phyloP scores from a whole-genome alignment of 2,113 vertebrate species.

The Vireo altiloquus region DNA sequence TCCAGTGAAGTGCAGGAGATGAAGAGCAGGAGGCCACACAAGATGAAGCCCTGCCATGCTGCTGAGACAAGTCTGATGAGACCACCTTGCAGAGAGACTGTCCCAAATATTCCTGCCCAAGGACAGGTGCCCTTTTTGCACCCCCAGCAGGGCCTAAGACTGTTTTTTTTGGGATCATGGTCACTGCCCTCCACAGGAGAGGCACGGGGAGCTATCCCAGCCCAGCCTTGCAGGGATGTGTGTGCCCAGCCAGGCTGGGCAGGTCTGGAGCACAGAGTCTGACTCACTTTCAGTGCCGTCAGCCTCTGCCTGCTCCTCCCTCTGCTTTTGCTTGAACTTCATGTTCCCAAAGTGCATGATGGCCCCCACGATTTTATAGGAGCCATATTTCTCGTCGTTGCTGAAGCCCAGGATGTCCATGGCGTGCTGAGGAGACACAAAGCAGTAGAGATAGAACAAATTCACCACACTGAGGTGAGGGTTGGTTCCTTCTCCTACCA shows the following conservation, averaged over 20 bases:
- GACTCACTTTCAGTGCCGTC: constrained; percentile 91
- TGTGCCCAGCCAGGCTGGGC: neutral
- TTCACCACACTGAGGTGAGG: neutral
- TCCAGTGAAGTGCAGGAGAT: neutral
- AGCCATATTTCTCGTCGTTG: constrained; percentile 86
- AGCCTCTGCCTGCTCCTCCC: constrained; percentile 92
- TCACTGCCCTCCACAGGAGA: neutral
- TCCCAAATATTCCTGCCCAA: neutral
- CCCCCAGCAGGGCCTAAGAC: neutral
- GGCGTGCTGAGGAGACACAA: constrained; percentile 76
- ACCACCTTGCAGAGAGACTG: neutral
- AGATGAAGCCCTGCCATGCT: neutral
- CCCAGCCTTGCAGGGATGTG: neutral
- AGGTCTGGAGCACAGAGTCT: neutral
- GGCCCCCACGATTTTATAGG: constrained; percentile 91
- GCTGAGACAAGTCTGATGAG: neutral
- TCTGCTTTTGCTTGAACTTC: constrained; percentile 95
- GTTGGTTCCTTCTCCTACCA: rapidly evolving
- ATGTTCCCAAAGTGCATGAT: constrained; percentile 98
- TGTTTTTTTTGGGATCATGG: neutral
- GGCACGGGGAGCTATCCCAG: neutral
- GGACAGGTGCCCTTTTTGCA: neutral
- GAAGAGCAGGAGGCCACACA: neutral
- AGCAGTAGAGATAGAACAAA: neutral
- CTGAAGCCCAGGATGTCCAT: constrained; percentile 95